Conservation (phyloP, 64 coral and sea anemone genomes). For the Pocillopora verrucosa region DNA sequence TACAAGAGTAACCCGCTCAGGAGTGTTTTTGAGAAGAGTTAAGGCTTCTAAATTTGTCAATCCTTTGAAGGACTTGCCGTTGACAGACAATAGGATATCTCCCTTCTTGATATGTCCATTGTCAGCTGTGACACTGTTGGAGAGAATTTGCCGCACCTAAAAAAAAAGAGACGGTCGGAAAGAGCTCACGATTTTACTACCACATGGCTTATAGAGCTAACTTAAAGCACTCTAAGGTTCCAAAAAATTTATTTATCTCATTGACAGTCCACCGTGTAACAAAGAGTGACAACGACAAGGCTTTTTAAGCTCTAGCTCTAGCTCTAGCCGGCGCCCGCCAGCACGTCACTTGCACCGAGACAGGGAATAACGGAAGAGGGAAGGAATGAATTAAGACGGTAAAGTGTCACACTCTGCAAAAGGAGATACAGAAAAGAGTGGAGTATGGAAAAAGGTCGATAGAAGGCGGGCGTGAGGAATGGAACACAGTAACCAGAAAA, state of each 20-base stretch:
- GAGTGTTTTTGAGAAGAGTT: slow-evolving; percentile 74
- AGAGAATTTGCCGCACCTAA: slow-evolving; percentile 76
- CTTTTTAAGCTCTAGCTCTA: too few species aligned
- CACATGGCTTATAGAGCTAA: neutral
- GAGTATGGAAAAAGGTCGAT: neutral
- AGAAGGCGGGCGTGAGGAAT: neutral
- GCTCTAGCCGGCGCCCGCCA: too few species aligned
- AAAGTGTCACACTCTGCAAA: too few species aligned
- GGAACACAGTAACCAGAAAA: neutral
- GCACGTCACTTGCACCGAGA: neutral
- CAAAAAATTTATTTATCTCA: too few species aligned
- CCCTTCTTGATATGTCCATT: slow-evolving; percentile 83
- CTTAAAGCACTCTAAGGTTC: neutral
- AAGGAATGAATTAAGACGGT: neutral
- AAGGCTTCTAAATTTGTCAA: slow-evolving; percentile 69
- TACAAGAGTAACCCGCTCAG: slow-evolving; percentile 66
- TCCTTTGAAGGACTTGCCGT: slow-evolving; percentile 85
- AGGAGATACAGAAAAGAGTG: neutral
- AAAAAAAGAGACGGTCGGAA: neutral
- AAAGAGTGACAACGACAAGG: too few species aligned
- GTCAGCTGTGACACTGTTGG: slow-evolving; percentile 68
- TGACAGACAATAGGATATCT: slow-evolving; percentile 89
- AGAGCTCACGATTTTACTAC: neutral
- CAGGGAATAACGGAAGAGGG: neutral
- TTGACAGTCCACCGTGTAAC: too few species aligned